Percentiles rank a stretch among this genome's conserved stretches.
Conservation (phyloP, 2,113 vertebrate species). For the Plecotus auritus region DNA sequence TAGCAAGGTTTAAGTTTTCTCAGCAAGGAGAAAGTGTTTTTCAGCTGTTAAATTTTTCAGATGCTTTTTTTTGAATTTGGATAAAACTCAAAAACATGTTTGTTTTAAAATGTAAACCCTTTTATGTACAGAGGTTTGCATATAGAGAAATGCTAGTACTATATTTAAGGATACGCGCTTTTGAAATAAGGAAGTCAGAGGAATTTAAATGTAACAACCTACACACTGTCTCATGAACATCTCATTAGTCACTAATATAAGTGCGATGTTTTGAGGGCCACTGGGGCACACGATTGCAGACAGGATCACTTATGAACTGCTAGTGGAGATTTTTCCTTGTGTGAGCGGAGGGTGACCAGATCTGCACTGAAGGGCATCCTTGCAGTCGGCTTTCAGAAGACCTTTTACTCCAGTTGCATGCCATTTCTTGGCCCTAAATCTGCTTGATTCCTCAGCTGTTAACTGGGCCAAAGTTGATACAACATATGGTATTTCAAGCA, state of each 20-base stretch:
- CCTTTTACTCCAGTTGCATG: background rate
- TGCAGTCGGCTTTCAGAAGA: background rate
- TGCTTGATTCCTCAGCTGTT: slow-evolving; percentile 31
- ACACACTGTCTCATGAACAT: slow-evolving; percentile 46
- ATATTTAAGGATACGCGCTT: slow-evolving; percentile 74
- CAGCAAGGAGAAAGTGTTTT: slow-evolving; percentile 83
- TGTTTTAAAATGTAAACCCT: slow-evolving; percentile 85
- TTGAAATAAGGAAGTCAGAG: slow-evolving; percentile 72
- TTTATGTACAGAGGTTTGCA: slow-evolving; percentile 80
- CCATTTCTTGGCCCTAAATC: slow-evolving; percentile 10
- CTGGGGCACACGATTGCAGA: background rate
- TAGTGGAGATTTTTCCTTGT: background rate
- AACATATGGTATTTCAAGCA: background rate
- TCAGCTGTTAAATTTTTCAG: slow-evolving; percentile 86
- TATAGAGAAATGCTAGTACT: slow-evolving; percentile 71
- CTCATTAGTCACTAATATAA: background rate
- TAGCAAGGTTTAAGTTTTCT: slow-evolving; percentile 83
- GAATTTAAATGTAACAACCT: slow-evolving; percentile 58
- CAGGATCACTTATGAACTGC: background rate
- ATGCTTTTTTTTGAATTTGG: slow-evolving; percentile 79
- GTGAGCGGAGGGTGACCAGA: background rate
- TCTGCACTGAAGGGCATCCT: slow-evolving; percentile 24
- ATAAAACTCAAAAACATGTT: slow-evolving; percentile 84
- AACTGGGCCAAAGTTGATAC: background rate
- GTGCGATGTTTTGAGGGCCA: background rate